phyloP scores from a whole-genome alignment of 2,888 invertebrate species.

The Drosophila formosana region DNA sequence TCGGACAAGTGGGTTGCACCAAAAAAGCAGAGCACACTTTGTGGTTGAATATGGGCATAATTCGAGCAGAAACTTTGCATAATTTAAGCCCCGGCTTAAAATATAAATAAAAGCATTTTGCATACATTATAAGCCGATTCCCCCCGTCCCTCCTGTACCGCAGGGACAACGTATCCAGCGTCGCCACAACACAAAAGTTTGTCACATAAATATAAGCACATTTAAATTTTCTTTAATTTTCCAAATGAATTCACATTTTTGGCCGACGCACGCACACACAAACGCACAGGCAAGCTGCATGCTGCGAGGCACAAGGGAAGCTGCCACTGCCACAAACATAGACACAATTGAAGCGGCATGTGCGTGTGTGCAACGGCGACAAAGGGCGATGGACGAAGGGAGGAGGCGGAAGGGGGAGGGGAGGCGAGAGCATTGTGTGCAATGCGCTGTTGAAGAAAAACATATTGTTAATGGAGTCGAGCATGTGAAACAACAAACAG shows the following conservation, averaged over 20 bases:
- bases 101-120: conserved; percentile 44
- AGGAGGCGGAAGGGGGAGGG: neutral
- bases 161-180: neutral
- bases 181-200: conserved; percentile 35
- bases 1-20: neutral
- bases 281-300: conserved; percentile 8
- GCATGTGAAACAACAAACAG: conserved; percentile 76
- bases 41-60: neutral
- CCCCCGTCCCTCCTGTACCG: neutral
- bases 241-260: conserved; percentile 74
- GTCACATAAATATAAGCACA: conserved; percentile 69
- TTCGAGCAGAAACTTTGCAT: conserved; percentile 13
- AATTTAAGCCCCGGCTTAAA: conserved; percentile 35
- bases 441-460: conserved; percentile 61
- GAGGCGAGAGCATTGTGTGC: conserved; percentile 24
- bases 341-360: conserved; percentile 57
- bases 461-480: conserved; percentile 78
- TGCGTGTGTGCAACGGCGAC: conserved; percentile 8
- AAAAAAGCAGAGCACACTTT: conserved; percentile 13
- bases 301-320: conserved; percentile 13
- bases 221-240: conserved; percentile 77
- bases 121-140: conserved; percentile 48
- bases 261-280: conserved; percentile 30
- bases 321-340: conserved; percentile 31
- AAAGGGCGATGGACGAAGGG: neutral